Evolutionary conservation across 2,113 vertebrate genomes (phyloP).

Genomic region (Patagioenas fasciata): DNA sequence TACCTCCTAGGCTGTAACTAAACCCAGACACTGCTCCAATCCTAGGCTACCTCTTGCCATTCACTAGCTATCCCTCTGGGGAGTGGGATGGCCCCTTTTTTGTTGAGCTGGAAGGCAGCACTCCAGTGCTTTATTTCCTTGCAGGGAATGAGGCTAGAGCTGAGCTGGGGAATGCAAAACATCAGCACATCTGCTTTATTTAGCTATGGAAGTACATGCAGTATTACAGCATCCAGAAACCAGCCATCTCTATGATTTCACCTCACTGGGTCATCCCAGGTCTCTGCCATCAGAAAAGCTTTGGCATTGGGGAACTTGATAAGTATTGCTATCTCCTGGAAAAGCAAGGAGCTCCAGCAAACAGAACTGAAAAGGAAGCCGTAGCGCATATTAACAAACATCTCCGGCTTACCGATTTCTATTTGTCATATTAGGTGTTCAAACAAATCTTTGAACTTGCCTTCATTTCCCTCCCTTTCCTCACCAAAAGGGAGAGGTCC

Average conservation of each 20-base stretch:
- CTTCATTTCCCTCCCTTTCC: background rate
- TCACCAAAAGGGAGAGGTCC: background rate
- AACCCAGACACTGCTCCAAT: background rate
- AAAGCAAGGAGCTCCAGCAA: background rate
- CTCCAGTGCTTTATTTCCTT: background rate
- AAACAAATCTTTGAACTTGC: background rate
- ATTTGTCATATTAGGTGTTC: background rate
- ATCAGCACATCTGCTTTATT: background rate
- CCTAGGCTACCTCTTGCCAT: background rate
- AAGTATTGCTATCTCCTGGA: background rate
- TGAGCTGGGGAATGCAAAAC: background rate
- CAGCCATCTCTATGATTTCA: background rate
- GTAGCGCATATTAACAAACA: background rate
- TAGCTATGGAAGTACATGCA: background rate
- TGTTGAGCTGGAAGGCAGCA: background rate
- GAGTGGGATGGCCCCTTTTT: background rate
- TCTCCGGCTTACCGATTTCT: background rate
- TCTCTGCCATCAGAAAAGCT: background rate
- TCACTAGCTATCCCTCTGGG: background rate
- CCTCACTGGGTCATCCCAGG: background rate
- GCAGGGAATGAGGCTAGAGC: background rate
- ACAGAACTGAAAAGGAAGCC: background rate
- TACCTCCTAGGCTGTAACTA: background rate
- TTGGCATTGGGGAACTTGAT: background rate
- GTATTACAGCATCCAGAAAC: background rate